These are phyloP conservation scores for Caretta caretta DNA, from an alignment of 2,113 vertebrate genomes.

Conservation along the genomic window DNA sequence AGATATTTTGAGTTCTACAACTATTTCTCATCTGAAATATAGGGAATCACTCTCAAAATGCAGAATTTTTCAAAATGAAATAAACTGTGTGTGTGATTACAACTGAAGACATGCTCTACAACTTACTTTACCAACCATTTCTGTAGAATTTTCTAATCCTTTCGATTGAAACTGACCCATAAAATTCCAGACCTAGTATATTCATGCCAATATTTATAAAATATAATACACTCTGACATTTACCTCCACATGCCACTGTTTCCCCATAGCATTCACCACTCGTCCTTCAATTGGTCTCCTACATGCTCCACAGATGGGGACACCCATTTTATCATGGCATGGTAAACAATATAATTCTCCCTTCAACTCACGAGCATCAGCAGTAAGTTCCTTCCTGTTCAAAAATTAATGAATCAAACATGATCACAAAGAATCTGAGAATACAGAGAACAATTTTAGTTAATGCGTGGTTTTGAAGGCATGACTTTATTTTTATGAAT, in stretches of 20 bases:
- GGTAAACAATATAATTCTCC: constrained; percentile 97
- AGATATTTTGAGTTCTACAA: neutral
- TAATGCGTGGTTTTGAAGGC: neutral
- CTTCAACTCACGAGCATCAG: constrained; percentile 95
- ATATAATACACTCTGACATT: neutral
- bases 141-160: neutral
- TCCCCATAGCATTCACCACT: constrained; percentile 98
- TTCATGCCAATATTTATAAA: neutral
- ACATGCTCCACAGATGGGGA: constrained; percentile 97
- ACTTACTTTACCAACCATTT: neutral
- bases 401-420: constrained; percentile 29
- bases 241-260: constrained; percentile 99
- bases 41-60: neutral
- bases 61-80: neutral
- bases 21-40: neutral
- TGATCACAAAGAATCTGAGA: neutral
- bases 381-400: constrained; percentile 94
- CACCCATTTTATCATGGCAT: constrained; percentile 98
- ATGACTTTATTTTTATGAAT: neutral
- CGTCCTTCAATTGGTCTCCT: constrained; percentile 96
- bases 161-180: neutral
- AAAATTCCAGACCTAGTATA: neutral
- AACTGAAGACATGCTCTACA: neutral
- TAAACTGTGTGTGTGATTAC: neutral
- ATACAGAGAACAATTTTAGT: neutral